A percentile compares a stretch with the other conserved stretches of the same genome.
Evolutionary conservation across 1,140 invertebrate genomes (phyloP).

Genomic region (Heliconius eleuchia): DNA sequence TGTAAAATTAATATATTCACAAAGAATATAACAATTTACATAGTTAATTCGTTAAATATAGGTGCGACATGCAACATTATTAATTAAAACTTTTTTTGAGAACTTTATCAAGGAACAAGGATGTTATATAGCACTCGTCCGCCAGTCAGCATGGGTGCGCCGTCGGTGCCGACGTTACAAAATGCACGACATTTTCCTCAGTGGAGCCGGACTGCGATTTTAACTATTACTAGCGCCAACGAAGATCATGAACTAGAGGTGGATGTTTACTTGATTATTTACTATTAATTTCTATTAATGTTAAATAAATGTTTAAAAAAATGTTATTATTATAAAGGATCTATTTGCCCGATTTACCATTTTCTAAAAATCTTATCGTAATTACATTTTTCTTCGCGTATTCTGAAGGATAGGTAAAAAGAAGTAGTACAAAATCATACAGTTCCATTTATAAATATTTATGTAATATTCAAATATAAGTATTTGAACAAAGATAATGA

Average conservation of each 20-base stretch:
- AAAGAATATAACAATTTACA: neutral
- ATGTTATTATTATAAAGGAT: too few species aligned
- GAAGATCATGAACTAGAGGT: conserved; percentile 40
- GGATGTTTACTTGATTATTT: neutral
- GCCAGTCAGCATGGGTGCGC: conserved; percentile 50
- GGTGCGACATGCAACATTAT: neutral
- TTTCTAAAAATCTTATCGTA: neutral
- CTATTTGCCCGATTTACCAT: too few species aligned
- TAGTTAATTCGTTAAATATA: conserved; percentile 10
- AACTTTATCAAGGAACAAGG: conserved; percentile 14
- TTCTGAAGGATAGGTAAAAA: too few species aligned
- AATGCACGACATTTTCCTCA: conserved; percentile 53
- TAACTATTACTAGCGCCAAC: conserved; percentile 44
- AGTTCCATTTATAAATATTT: too few species aligned
- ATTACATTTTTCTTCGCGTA: neutral
- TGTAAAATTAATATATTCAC: neutral
- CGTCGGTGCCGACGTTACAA: conserved; percentile 36
- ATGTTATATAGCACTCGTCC: conserved; percentile 54
- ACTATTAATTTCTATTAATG: neutral
- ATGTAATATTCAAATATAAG: too few species aligned
- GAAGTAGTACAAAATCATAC: too few species aligned
- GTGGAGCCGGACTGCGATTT: conserved; percentile 57
- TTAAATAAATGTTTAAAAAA: too few species aligned
- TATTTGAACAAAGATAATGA: too few species aligned
- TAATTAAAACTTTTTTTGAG: conserved; percentile 18